Evolutionary conservation across 2,797 vertebrate species (phyloP), one percentile per base, ranked within the genome.

Genomic region (Cirrhinus molitorella): DNA sequence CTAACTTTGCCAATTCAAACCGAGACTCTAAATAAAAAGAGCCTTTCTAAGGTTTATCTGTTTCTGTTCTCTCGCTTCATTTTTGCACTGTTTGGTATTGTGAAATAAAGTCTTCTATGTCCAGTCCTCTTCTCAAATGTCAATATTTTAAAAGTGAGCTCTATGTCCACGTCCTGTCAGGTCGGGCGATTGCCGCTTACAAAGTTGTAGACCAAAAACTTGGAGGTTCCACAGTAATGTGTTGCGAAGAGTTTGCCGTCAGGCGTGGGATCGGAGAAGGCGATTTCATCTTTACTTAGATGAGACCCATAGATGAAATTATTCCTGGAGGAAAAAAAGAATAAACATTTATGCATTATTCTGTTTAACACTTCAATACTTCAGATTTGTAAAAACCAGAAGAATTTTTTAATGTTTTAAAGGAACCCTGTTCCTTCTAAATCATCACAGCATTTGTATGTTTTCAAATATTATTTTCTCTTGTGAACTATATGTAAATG

Each of bases 131-230:
- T 45, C 28, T 77, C 49, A 28, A 82, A 51, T 11, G 45, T 40
- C 47, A 73, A 10, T 34, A 55, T 77, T 83, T 49, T 55, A 8
- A 86, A 77, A 83, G 13, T 25, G 66, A 88, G 74, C 53, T 47
- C 21, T 31, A 23, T 79, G 43, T 87, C 66, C 71, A 14, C 51
- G 49, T 76, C 79, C 43, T 76, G 92, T 90, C 70, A 89, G 86
- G 78, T 83, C 11, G 89, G 83, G 57, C 83, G 90, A 0, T 88
- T 94, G 73, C 96, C 96, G 3, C 96, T 99, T 90, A 99, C 95
- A 94, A 99, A 99, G 92, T 99, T 99, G 94, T 99, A 99, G 66
- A 99, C 97, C 92, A 99, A 95, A 95, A 99, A 99, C 91, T 96
- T 97, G 83, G 97, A 96, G n/a, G 98, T 99, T 92, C 96, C 96